Conservation (phyloP, 2,888 invertebrate genomes). For the Agrenia bidenticulata region DNA sequence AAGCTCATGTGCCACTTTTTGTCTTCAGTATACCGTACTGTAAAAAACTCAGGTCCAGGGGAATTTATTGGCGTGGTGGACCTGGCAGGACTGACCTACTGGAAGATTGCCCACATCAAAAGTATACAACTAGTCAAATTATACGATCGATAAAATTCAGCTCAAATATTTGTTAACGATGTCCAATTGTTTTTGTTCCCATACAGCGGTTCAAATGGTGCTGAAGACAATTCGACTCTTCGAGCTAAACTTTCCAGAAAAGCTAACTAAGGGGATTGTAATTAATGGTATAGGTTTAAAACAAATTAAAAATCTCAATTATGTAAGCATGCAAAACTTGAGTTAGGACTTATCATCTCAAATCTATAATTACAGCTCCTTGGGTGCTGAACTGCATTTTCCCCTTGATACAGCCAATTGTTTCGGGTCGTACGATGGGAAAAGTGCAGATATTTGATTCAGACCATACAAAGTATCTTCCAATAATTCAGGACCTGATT, state of each 20-base stretch:
- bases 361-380: conserved; percentile 23
- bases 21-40: too few relatives aligned
- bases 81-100: conserved; percentile 33
- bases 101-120: conserved; percentile 37
- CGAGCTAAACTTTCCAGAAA: conserved; percentile 30
- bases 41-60: too few relatives aligned
- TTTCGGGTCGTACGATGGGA: conserved; percentile 25
- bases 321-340: too few relatives aligned
- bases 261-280: conserved; percentile 22
- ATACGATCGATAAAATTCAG: too few relatives aligned
- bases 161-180: too few relatives aligned
- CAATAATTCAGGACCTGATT: conserved; percentile 18
- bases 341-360: background rate
- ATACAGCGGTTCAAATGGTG: conserved; percentile 30
- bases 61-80: conserved; percentile 32
- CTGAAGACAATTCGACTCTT: conserved; percentile 27
- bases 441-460: conserved; percentile 32
- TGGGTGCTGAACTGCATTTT: conserved; percentile 36
- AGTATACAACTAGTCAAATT: too few relatives aligned
- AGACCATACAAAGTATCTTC: conserved; percentile 25
- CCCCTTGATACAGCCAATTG: conserved; percentile 34
- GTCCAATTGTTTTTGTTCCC: too few relatives aligned
- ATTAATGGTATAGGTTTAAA: conserved; percentile 29
- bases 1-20: too few relatives aligned
- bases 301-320: too few relatives aligned